phyloP scores from a whole-genome alignment of 2,113 vertebrate species.

The Gymnarchus niloticus region DNA sequence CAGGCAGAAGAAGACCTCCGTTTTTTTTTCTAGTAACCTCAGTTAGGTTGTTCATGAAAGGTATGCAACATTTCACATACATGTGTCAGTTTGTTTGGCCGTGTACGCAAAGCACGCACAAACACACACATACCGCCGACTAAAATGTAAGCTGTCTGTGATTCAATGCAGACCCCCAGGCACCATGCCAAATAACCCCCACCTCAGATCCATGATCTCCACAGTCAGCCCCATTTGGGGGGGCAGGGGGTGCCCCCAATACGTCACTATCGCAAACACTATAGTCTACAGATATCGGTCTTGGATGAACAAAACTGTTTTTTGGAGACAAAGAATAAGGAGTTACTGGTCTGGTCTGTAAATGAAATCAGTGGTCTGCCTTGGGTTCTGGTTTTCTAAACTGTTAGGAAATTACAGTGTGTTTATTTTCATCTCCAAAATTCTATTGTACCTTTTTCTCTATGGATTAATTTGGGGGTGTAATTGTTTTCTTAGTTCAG shows the following conservation, averaged over 20 bases:
- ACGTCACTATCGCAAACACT: background rate
- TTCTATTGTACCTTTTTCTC: background rate
- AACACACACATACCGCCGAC: background rate
- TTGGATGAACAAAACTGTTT: background rate
- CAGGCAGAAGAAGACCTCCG: background rate
- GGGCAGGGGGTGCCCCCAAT: background rate
- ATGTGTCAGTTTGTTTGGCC: background rate
- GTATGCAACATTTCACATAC: background rate
- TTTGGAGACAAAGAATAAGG: background rate
- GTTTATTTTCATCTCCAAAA: constrained; percentile 8
- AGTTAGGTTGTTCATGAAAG: background rate
- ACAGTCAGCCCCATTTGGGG: background rate
- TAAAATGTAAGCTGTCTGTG: constrained; percentile 10
- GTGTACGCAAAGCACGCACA: background rate
- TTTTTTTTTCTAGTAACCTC: background rate
- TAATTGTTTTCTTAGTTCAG: background rate
- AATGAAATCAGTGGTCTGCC: background rate
- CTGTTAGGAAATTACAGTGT: background rate
- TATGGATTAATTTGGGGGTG: background rate
- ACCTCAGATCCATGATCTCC: background rate
- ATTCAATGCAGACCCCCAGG: background rate
- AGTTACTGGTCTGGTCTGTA: background rate
- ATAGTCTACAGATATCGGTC: background rate
- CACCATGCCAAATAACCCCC: background rate
- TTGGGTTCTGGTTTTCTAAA: background rate